Evolutionary conservation across 2,113 vertebrate genomes (phyloP), one percentile per base, ranked within the genome.

Genomic region (Rhea americana): DNA sequence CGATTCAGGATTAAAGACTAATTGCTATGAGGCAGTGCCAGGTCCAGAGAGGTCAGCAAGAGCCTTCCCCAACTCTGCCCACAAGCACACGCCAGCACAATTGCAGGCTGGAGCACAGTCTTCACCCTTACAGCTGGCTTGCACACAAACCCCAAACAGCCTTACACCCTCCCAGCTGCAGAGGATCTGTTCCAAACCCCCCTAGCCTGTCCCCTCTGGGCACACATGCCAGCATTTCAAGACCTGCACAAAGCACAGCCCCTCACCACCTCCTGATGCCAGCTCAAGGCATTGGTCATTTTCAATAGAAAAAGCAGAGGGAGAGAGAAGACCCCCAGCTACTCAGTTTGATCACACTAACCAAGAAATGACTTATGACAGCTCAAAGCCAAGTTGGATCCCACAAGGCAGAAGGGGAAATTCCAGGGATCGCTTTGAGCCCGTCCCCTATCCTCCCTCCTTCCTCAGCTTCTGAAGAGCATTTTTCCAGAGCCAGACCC

Each of bases 401-500:
- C 86, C 56, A 0, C 83, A 84, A 90, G 37, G 50, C 70, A 25
- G 26, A 19, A 88, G 83, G 77, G 78, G 73, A 91, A 83, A 96
- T 96, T 96, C 94, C 94, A 93, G 73, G 48, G 83, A 96, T 94
- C 4, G 2, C 70, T 95, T 25, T 63, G 92, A 3, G 0, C 70
- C 85, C 86, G 3, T 71, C 59, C 12, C n/a, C 35, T 47, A 47
- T 17, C 45, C 15, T 53, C 67, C 21, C 58, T 58, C 22, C 24
- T 39, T 4, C 26, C 63, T 39, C 58, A 35, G 63, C 59, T 82
- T 84, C 94, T 48, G 66, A 84, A 93, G 88, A 93, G 92, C 93
- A 86, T 86, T 93, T 26, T 82, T 92, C 66, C 80, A 74, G 59
- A 78, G 81, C 91, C 89, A 91, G 95, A 87, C 67, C 79, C 79